Conservation (phyloP, 1,140 invertebrate species). For the Drosophila tropicalis region DNA sequence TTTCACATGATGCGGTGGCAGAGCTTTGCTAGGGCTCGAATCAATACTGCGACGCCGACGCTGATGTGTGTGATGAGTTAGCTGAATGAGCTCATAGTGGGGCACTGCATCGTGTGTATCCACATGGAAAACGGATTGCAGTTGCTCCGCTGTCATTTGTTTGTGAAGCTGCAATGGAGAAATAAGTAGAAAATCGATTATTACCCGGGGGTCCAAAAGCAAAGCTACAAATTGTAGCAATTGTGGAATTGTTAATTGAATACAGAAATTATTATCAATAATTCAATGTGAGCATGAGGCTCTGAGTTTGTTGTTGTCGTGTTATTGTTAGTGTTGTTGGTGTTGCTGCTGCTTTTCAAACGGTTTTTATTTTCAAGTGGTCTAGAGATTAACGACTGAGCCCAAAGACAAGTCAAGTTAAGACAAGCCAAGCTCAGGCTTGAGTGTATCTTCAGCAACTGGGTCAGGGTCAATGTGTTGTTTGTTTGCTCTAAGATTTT, state of each 20-base stretch:
- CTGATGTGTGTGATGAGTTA: constrained; percentile 84
- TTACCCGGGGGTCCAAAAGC: constrained; percentile 42
- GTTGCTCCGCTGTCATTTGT: constrained; percentile 92
- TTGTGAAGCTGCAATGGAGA: constrained; percentile 87
- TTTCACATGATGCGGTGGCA: constrained; percentile 75
- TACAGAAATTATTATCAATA: constrained; percentile 62
- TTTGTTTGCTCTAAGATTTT: constrained; percentile 59
- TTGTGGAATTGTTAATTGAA: constrained; percentile 69
- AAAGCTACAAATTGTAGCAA: constrained; percentile 65
- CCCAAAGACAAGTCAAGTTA: constrained; percentile 34
- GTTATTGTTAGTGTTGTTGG: constrained; percentile 33
- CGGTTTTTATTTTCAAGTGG: constrained; percentile 52
- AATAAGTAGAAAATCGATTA: constrained; percentile 26
- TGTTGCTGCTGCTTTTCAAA: constrained; percentile 30
- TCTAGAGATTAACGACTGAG: constrained; percentile 75
- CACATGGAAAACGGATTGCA: constrained; percentile 91
- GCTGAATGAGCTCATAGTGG: constrained; percentile 85
- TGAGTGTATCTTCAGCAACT: constrained; percentile 70
- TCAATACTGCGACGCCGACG: constrained; percentile 77
- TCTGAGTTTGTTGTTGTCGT: constrained; percentile 6
- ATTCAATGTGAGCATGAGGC: constrained; percentile 68
- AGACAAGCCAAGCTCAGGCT: constrained; percentile 26
- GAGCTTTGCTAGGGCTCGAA: constrained; percentile 41
- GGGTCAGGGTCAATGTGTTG: constrained; percentile 73
- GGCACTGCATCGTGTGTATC: constrained; percentile 88